Conservation (phyloP, 2,888 invertebrate species). For the Caenorhabditis macrosperma region DNA sequence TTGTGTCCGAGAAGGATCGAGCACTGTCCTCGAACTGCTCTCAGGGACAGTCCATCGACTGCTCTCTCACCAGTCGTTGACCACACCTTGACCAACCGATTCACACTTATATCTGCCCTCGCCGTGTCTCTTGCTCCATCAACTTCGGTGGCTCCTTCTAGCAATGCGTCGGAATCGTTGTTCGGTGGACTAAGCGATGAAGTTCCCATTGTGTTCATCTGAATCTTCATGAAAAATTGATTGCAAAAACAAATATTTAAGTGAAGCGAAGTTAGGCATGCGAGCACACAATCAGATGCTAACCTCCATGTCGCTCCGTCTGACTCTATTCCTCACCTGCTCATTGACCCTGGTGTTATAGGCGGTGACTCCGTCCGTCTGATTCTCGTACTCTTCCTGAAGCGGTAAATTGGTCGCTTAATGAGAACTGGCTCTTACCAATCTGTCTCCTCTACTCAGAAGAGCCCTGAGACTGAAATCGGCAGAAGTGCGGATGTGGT, state of each 20-base stretch:
- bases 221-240: conserved; percentile 30
- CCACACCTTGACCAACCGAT: conserved; percentile 72
- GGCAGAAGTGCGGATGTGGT: conserved; percentile 42
- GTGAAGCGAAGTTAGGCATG: conserved; percentile 32
- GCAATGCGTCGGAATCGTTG: conserved; percentile 47
- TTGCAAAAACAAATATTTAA: background rate
- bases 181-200: conserved; percentile 26
- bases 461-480: conserved; percentile 55
- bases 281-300: conserved; percentile 31
- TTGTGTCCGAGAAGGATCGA: conserved; percentile 80
- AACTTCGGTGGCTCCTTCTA: conserved; percentile 63
- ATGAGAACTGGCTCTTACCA: background rate
- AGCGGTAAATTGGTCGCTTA: background rate
- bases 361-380: conserved; percentile 50
- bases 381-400: conserved; percentile 34
- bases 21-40: conserved; percentile 75
- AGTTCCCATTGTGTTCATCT: conserved; percentile 45
- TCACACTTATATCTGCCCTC: conserved; percentile 70
- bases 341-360: conserved; percentile 54
- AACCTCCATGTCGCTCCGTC: conserved; percentile 46
- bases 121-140: conserved; percentile 64
- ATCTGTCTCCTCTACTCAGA: conserved; percentile 21
- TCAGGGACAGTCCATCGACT: conserved; percentile 73
- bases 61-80: conserved; percentile 73
- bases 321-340: conserved; percentile 56